phyloP scores from a whole-genome alignment of 1,140 invertebrate species.

The Pseudobourletiella spinata region DNA sequence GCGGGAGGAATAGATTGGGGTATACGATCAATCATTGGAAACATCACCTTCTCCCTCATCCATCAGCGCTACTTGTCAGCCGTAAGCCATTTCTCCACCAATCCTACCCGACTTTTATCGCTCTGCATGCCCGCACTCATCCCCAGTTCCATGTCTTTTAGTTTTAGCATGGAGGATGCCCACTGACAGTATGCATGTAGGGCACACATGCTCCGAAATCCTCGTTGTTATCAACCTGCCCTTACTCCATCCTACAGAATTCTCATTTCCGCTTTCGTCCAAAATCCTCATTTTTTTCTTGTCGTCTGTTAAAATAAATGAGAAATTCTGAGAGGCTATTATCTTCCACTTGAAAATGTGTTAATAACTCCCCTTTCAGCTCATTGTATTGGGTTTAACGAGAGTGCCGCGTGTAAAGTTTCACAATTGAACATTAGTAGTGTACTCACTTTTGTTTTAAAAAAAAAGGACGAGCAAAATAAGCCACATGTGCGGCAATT shows the following conservation, averaged over 20 bases:
- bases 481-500: background rate
- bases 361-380: background rate
- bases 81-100: conserved; percentile 6
- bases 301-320: conserved; percentile 5
- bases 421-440: background rate
- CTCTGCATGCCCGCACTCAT: background rate
- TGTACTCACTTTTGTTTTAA: too few species aligned
- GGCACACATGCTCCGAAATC: background rate
- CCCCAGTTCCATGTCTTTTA: background rate
- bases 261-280: conserved; percentile 5
- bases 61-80: conserved; percentile 13
- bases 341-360: background rate
- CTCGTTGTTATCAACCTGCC: background rate
- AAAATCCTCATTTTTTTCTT: background rate
- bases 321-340: background rate
- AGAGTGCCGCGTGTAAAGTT: too few species aligned
- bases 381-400: too few species aligned
- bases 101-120: conserved; percentile 2
- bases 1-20: background rate
- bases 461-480: background rate
- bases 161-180: background rate
- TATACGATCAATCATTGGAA: conserved; percentile 18
- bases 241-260: background rate
- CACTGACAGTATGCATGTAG: background rate
- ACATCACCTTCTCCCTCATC: conserved; percentile 11